Percentiles rank a stretch among this genome's conserved stretches.
Evolutionary conservation across 2,888 invertebrate genomes (phyloP).

Genomic region (Habroteleia sp.): DNA sequence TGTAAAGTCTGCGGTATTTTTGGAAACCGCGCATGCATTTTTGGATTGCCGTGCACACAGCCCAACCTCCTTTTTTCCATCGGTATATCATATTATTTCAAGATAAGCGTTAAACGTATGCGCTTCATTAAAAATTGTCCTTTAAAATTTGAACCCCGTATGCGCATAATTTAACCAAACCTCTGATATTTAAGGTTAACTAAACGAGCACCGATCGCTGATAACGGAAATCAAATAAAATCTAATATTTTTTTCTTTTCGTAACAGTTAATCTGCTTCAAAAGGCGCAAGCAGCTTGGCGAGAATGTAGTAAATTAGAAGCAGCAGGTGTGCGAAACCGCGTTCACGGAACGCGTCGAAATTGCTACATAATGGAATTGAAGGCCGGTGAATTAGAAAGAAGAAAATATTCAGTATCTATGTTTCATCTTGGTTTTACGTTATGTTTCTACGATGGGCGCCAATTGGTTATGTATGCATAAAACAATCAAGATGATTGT

Average conservation of each 20-base stretch:
- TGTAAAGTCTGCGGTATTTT: slow-evolving; percentile 78
- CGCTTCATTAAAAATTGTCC: slow-evolving; percentile 15
- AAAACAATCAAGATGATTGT: slow-evolving; percentile 82
- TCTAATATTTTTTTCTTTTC: slow-evolving; percentile 6
- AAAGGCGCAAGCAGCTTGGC: slow-evolving; percentile 33
- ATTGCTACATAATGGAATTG: slow-evolving; percentile 60
- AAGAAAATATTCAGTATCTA: slow-evolving; percentile 58
- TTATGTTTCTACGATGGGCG: slow-evolving; percentile 23
- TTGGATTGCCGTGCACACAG: slow-evolving; percentile 66
- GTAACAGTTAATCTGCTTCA: slow-evolving; percentile 8
- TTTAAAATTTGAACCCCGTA: background rate
- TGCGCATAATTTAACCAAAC: background rate
- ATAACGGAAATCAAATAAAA: slow-evolving; percentile 22
- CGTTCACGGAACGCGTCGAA: slow-evolving; percentile 62
- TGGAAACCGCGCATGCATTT: slow-evolving; percentile 76
- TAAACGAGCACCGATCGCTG: slow-evolving; percentile 8
- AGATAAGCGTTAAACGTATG: slow-evolving; percentile 70
- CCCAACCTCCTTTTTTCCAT: slow-evolving; percentile 45
- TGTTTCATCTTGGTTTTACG: slow-evolving; percentile 9
- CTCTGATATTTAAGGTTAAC: too few relatives aligned
- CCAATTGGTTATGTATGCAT: slow-evolving; percentile 76
- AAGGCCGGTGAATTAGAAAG: slow-evolving; percentile 63
- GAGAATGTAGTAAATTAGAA: slow-evolving; percentile 67
- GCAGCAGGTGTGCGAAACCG: slow-evolving; percentile 72
- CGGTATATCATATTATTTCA: slow-evolving; percentile 80